These are phyloP conservation scores for Tribolium madens DNA, from an alignment of 1,140 invertebrate genomes.

Conservation along the genomic window DNA sequence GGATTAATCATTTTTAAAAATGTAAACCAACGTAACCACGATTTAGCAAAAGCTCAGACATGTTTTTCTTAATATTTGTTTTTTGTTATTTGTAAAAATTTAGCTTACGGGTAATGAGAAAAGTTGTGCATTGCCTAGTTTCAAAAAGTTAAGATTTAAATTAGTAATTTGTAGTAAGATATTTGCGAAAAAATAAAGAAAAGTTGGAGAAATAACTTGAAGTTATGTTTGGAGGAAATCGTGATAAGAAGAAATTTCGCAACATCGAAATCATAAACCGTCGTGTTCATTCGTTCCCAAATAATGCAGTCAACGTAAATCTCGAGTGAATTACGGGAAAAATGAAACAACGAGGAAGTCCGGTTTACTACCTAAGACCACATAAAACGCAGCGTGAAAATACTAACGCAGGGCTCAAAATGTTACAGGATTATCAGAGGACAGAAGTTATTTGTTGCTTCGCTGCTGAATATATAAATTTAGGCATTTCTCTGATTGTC, in stretches of 20 bases:
- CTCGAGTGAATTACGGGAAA: conserved; percentile 35
- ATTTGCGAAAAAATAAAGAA: neutral
- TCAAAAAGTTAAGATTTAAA: neutral
- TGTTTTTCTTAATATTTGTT: neutral
- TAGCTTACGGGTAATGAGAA: conserved; percentile 14
- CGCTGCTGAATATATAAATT: conserved; percentile 24
- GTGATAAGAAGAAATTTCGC: conserved; percentile 33
- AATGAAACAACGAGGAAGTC: conserved; percentile 37
- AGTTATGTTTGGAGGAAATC: conserved; percentile 12
- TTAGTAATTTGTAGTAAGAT: conserved; percentile 21
- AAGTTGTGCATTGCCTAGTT: conserved; percentile 17
- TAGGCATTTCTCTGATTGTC: conserved; percentile 8
- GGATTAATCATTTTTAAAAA: neutral
- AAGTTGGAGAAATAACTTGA: conserved; percentile 14
- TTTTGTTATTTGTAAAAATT: neutral
- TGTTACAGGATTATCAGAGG: conserved; percentile 15
- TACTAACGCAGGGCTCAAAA: conserved; percentile 28
- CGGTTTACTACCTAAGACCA: conserved; percentile 38
- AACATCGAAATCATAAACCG: conserved; percentile 33
- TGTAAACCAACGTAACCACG: neutral
- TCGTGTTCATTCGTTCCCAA: conserved; percentile 38
- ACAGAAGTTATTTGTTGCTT: conserved; percentile 35
- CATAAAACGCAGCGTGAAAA: conserved; percentile 37
- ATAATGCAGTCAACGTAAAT: conserved; percentile 39
- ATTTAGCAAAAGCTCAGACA: neutral